Evolutionary conservation across 2,888 invertebrate species (phyloP).

Genomic region (Ommatoiulus sabulosus): DNA sequence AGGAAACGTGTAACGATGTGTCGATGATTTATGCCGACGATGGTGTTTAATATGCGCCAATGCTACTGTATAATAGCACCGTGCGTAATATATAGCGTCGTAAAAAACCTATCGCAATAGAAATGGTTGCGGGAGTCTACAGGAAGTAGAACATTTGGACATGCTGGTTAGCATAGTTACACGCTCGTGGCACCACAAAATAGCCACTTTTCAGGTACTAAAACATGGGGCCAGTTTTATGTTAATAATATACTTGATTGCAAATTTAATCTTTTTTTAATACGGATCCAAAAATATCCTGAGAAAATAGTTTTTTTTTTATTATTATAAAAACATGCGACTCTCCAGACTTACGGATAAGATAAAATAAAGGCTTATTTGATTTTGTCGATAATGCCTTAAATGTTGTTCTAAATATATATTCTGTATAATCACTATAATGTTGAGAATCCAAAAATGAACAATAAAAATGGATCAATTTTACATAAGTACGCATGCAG

Average conservation of each 20-base stretch:
- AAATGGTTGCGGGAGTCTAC: conserved; percentile 22
- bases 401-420: no score
- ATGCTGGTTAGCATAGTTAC: conserved; percentile 14
- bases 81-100: conserved; percentile 7
- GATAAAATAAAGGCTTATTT: no score
- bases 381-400: no score
- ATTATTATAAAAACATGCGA: no score
- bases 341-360: no score
- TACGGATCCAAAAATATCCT: not conserved
- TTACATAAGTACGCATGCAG: no score
- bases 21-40: conserved; percentile 4
- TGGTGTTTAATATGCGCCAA: conserved; percentile 20
- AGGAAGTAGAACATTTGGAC: conserved; percentile 28
- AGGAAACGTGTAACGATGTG: conserved; percentile 19
- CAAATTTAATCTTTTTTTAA: not conserved
- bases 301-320: no score
- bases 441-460: no score
- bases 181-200: not conserved
- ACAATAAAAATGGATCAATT: no score
- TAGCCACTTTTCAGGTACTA: not conserved
- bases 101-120: conserved; percentile 13
- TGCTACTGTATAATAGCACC: not conserved
- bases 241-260: not conserved
- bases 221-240: not conserved
- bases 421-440: no score